Base-by-base conservation (phyloP, 1,140 invertebrate species). In the Apis cerana region DNA sequence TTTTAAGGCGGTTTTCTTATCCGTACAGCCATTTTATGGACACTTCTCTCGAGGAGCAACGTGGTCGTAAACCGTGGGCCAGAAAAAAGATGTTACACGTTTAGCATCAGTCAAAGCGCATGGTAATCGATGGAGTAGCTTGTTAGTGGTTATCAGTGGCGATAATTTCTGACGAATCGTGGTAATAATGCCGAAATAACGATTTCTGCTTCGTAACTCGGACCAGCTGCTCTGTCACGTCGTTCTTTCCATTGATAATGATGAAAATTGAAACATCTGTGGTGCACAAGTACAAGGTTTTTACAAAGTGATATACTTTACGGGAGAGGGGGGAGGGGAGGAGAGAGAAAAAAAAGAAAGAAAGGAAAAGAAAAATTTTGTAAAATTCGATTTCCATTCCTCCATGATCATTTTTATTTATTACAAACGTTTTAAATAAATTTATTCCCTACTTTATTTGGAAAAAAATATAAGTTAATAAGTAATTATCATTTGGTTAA, bases 161-260 rank as follows among this genome's bases (percentile, higher is more conserved):
- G 86, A 88, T 85, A 85, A 85, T 82, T 82, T 43, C n/a, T 80
- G 72, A 85, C 87, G 71, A 64, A 82, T 82, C 75, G 71, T 48
- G 52, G 23, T 65, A 65, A 76, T 77, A 82, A 87, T 75, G 58
- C 13, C 54, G 71, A 64, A 70, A 13, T 75, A 67, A 81, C 48
- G 72, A 56, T 76, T 75, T 64, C 75, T 71, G 33, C 56, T 27
- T 58, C 15, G 23, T 79, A 75, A 83, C 58, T n/a, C 69, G 27
- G 33, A 50, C 50, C 86, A 88, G 86, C 86, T 88, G 86, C 75
- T 43, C 33, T 43, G 33, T 43, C 33, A 74, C 33, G 67, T 56
- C 7, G 43, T 83, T 59, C n/a, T 43, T 54, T n/a, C 27, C 21
- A 43, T 65, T 12, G 17, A 67, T 59, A 68, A 61, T 23, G 5